Evolutionary conservation across 1,140 invertebrate species (phyloP).

Genomic region (Achatina immaculata): DNA sequence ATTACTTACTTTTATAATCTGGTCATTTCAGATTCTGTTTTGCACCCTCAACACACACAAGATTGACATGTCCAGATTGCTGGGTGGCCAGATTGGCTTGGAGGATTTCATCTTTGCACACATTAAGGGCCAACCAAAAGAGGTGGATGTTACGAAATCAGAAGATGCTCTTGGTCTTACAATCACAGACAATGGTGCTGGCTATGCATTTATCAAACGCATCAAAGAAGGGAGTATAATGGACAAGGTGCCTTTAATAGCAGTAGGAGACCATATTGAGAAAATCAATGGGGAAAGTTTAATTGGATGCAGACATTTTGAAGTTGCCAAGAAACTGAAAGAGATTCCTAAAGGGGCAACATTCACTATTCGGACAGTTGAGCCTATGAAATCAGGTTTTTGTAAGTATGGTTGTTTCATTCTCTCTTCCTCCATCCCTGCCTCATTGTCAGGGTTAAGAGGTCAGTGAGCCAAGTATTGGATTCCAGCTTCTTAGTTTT

Average conservation of each 20-base stretch:
- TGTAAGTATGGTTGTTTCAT: slow-evolving; percentile 72
- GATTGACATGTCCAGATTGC: slow-evolving; percentile 92
- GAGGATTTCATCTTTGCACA: slow-evolving; percentile 99
- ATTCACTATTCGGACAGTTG: slow-evolving; percentile 91
- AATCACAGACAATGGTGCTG: slow-evolving; percentile 97
- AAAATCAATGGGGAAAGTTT: slow-evolving; percentile 88
- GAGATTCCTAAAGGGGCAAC: slow-evolving; percentile 90
- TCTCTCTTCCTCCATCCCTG: not conserved
- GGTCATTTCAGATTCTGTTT: slow-evolving; percentile 89
- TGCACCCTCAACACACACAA: slow-evolving; percentile 98
- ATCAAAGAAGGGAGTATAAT: slow-evolving; percentile 95
- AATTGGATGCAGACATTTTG: slow-evolving; percentile 93
- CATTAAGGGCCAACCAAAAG: slow-evolving; percentile 92
- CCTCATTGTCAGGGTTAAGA: too few relatives aligned
- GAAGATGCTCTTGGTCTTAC: slow-evolving; percentile 95
- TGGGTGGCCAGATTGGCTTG: slow-evolving; percentile 95
- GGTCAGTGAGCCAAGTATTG: too few relatives aligned
- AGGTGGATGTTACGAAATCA: slow-evolving; percentile 92
- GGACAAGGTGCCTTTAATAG: slow-evolving; percentile 82
- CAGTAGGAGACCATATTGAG: slow-evolving; percentile 97
- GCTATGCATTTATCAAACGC: slow-evolving; percentile 96
- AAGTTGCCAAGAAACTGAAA: slow-evolving; percentile 95
- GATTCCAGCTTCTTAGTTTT: too few relatives aligned
- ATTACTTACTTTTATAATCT: too few relatives aligned
- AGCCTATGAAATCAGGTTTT: slow-evolving; percentile 92